Conservation (phyloP, 1,140 invertebrate species). For the Drosophila tropicalis region DNA sequence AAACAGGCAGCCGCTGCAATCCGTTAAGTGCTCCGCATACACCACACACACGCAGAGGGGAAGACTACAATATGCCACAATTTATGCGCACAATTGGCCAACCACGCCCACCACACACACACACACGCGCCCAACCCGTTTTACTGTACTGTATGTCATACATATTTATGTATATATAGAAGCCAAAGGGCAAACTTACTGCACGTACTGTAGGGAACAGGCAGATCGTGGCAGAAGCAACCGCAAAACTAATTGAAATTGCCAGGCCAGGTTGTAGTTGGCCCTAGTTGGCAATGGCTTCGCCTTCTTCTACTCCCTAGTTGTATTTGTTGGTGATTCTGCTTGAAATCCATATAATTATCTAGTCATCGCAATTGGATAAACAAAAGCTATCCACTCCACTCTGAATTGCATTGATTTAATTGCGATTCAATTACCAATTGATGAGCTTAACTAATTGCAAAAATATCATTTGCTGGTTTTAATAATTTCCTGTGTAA, state of each 20-base stretch:
- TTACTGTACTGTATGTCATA: neutral
- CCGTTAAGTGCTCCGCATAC: slow-evolving; percentile 58
- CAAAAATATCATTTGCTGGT: too few relatives aligned
- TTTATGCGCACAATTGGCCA: slow-evolving; percentile 59
- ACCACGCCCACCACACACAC: slow-evolving; percentile 41
- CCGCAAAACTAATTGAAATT: slow-evolving; percentile 63
- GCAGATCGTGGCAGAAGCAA: slow-evolving; percentile 29
- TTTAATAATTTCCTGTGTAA: too few relatives aligned
- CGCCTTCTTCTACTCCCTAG: too few relatives aligned
- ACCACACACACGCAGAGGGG: slow-evolving; percentile 20
- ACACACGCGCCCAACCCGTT: neutral
- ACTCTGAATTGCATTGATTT: too few relatives aligned
- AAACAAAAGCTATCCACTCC: too few relatives aligned
- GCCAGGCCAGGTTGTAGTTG: slow-evolving; percentile 27
- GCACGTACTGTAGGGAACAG: slow-evolving; percentile 6
- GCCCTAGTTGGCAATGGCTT: slow-evolving; percentile 9
- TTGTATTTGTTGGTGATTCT: too few relatives aligned
- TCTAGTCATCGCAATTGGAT: too few relatives aligned
- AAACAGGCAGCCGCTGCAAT: slow-evolving; percentile 52
- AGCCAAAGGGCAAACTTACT: slow-evolving; percentile 31
- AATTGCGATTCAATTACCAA: too few relatives aligned
- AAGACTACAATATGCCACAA: slow-evolving; percentile 57
- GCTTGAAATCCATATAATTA: too few relatives aligned
- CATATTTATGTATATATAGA: neutral
- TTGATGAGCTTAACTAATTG: too few relatives aligned